phyloP scores from a whole-genome alignment of 1,140 invertebrate genomes.

The Magallana gigas region DNA sequence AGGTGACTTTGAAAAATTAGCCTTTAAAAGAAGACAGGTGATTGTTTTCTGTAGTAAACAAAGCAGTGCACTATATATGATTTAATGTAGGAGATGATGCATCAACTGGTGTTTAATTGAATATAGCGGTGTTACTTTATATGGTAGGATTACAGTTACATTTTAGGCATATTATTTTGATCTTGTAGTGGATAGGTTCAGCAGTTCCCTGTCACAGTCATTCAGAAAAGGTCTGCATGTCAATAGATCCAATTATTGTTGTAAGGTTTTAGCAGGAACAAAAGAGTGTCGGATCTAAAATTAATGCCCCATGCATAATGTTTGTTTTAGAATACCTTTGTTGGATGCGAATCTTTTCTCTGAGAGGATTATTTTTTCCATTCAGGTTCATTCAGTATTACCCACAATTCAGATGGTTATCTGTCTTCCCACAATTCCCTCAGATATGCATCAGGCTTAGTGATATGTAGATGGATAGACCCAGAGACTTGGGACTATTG shows the following conservation, averaged over 20 bases:
- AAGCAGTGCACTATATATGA: neutral
- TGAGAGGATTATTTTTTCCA: constrained; percentile 21
- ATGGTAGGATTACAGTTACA: constrained; percentile 4
- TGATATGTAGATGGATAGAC: constrained; percentile 36
- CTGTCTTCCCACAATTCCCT: constrained; percentile 29
- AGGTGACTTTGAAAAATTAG: constrained; percentile 36
- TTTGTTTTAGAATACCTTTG: constrained; percentile 21
- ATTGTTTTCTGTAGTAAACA: constrained; percentile 12
- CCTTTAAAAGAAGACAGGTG: constrained; percentile 17
- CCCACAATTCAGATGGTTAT: constrained; percentile 35
- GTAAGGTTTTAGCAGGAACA: neutral
- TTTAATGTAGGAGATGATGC: neutral
- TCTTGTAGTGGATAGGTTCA: neutral
- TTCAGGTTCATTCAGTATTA: constrained; percentile 34
- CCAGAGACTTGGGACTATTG: neutral
- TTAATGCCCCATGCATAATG: constrained; percentile 18
- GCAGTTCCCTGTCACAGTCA: neutral
- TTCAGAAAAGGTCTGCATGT: constrained; percentile 19
- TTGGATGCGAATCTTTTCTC: neutral
- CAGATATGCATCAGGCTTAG: constrained; percentile 21
- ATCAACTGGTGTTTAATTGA: neutral
- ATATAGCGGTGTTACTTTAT: constrained; percentile 13
- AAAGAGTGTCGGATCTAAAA: neutral
- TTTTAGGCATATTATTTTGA: neutral
- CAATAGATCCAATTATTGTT: constrained; percentile 27